Percentiles rank a stretch among this genome's conserved stretches.
phyloP scores from a whole-genome alignment of 2,113 vertebrate genomes.

The Guaruba guarouba region DNA sequence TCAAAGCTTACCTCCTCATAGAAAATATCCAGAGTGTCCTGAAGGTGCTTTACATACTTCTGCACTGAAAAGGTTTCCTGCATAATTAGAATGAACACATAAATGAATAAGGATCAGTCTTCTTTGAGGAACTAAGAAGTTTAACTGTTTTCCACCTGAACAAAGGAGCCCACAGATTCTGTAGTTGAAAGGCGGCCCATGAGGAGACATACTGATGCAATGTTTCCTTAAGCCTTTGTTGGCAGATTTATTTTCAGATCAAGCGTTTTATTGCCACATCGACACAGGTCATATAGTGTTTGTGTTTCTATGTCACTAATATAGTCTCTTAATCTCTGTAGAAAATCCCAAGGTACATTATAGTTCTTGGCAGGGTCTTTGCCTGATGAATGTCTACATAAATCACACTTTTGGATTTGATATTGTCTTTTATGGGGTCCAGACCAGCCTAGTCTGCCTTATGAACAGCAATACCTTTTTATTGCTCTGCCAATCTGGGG shows the following conservation, averaged over 20 bases:
- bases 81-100: neutral
- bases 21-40: conserved; percentile 82
- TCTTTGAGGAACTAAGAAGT: neutral
- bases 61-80: conserved; percentile 76
- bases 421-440: neutral
- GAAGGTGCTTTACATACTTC: conserved; percentile 81
- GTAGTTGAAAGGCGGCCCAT: neutral
- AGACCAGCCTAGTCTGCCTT: neutral
- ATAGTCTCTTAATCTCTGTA: neutral
- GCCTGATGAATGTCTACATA: neutral
- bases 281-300: neutral
- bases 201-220: neutral
- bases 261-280: neutral
- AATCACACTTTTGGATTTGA: neutral
- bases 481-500: neutral
- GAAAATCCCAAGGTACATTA: neutral
- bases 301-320: neutral
- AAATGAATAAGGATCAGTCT: neutral
- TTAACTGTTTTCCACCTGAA: neutral
- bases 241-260: neutral
- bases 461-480: neutral
- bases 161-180: neutral
- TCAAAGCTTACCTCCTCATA: conserved; percentile 81
- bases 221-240: neutral
- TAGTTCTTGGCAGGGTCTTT: neutral